phyloP scores from a whole-genome alignment of 2,113 vertebrate species.

The Anolis sagrei region DNA sequence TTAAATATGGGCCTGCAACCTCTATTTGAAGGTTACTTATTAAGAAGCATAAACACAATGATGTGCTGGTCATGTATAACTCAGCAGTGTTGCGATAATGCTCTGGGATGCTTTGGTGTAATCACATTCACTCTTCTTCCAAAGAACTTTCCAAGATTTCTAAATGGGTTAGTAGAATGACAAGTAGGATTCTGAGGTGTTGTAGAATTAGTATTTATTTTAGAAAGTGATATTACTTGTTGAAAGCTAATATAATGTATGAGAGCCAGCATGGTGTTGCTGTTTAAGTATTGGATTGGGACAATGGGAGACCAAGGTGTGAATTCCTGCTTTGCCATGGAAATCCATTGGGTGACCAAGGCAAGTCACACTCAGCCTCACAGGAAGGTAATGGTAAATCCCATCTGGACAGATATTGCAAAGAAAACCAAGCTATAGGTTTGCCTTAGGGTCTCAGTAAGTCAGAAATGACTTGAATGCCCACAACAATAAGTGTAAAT shows the following conservation, averaged over 20 bases:
- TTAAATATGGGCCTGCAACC: background rate
- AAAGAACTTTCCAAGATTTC: background rate
- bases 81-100: no score
- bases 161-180: background rate
- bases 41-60: background rate
- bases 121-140: background rate
- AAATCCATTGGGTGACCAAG: no score
- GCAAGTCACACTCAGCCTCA: background rate
- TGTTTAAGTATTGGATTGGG: no score
- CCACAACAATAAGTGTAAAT: no score
- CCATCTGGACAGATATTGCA: no score
- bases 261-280: no score
- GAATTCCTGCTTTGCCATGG: no score
- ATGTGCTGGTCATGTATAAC: background rate
- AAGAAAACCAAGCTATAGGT: no score
- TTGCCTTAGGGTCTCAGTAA: no score
- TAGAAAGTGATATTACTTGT: background rate
- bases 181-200: background rate
- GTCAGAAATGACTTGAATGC: no score
- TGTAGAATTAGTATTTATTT: background rate
- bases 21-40: background rate
- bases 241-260: background rate
- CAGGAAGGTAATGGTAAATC: no score
- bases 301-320: no score
- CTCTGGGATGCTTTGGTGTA: background rate